Percentiles rank a stretch among this genome's conserved stretches.
Conservation (phyloP, 2,113 vertebrate species). For the Gambusia holbrooki region DNA sequence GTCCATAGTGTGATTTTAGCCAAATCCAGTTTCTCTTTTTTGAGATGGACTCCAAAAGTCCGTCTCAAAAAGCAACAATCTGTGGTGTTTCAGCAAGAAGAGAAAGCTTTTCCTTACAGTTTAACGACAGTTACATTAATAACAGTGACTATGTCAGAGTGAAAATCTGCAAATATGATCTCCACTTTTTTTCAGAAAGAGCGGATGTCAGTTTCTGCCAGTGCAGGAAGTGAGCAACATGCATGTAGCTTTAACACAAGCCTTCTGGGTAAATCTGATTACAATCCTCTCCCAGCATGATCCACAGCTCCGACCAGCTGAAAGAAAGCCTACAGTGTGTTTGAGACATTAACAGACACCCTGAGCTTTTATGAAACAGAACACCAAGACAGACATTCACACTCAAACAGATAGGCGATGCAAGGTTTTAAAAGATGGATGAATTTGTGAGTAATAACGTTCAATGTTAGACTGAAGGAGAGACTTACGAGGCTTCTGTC, state of each 20-base stretch:
- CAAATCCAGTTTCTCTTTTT: too few species aligned
- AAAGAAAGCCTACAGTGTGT: not conserved
- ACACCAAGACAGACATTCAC: constrained; percentile 1
- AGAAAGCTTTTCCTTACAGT: not conserved
- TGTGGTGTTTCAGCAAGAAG: not conserved
- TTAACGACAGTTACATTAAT: not conserved
- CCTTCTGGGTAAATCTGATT: too few species aligned
- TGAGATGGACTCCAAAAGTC: too few species aligned
- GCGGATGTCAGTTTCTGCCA: not conserved
- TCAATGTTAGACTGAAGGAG: not conserved
- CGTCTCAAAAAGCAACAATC: too few species aligned
- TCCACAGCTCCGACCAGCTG: too few species aligned
- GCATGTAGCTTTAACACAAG: not conserved
- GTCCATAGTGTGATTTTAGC: too few species aligned
- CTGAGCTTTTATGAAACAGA: not conserved
- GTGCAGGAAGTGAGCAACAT: not conserved
- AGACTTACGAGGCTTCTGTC: constrained; percentile 92
- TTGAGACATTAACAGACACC: too few species aligned
- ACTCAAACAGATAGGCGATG: constrained; percentile 4
- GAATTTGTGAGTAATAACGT: not conserved
- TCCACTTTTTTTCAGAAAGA: constrained; percentile 2
- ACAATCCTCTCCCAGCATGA: not conserved
- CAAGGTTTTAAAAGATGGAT: constrained; percentile 9
- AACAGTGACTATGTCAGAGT: not conserved
- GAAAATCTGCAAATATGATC: constrained; percentile 9